Evolutionary conservation across 2,888 invertebrate species (phyloP).

Genomic region (Meganola albula): DNA sequence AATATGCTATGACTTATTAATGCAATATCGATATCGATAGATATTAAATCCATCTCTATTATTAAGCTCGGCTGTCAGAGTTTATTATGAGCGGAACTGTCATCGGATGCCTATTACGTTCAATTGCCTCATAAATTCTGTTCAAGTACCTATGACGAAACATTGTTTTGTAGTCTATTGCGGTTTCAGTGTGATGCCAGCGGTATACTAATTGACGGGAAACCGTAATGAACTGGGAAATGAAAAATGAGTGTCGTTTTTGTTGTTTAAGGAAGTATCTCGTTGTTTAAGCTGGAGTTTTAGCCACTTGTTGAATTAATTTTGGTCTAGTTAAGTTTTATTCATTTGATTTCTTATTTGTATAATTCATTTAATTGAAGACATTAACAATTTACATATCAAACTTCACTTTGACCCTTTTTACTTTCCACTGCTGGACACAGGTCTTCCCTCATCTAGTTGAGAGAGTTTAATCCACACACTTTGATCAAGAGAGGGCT

Average conservation of each 20-base stretch:
- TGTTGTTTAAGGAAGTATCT: slow-evolving; percentile 1
- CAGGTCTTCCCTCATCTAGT: too few species aligned
- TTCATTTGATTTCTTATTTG: too few species aligned
- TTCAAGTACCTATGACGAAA: slow-evolving; percentile 30
- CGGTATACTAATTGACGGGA: slow-evolving; percentile 7
- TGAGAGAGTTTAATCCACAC: too few species aligned
- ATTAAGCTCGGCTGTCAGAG: slow-evolving; percentile 33
- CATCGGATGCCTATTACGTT: slow-evolving; percentile 46
- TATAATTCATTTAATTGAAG: too few species aligned
- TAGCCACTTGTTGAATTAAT: slow-evolving; percentile 8
- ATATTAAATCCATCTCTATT: slow-evolving; percentile 25
- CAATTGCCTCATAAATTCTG: slow-evolving; percentile 41
- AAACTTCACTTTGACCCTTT: too few species aligned
- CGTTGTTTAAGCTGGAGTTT: neutral
- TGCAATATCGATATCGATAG: slow-evolving; percentile 20
- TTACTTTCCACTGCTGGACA: too few species aligned
- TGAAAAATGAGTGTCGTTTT: slow-evolving; percentile 8
- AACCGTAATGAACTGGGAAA: slow-evolving; percentile 13
- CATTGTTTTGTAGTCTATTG: slow-evolving; percentile 22
- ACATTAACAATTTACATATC: too few species aligned
- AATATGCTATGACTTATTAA: slow-evolving; percentile 16
- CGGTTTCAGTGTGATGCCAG: slow-evolving; percentile 13
- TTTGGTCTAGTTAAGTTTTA: too few species aligned
- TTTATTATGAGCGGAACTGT: slow-evolving; percentile 48
- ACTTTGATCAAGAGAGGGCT: too few species aligned